These are phyloP conservation scores for Heliopora coerulea DNA, from an alignment of 92 coral and sea anemone genomes.

Conservation along the genomic window DNA sequence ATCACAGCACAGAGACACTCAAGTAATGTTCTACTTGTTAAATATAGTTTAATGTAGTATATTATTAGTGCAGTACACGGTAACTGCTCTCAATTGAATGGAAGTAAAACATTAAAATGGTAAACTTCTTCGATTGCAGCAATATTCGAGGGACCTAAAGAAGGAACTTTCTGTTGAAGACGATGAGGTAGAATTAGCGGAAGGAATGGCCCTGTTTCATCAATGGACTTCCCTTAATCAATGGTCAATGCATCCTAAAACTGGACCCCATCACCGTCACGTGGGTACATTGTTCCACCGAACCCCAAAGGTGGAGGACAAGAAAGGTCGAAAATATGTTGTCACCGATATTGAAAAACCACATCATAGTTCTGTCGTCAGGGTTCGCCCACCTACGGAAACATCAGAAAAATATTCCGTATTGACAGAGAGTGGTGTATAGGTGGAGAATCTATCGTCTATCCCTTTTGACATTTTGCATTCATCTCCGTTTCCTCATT, in stretches of 20 bases:
- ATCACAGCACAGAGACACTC: no score
- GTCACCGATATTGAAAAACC: slow-evolving; percentile 25
- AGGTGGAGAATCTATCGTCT: no score
- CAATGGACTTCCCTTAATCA: slow-evolving; percentile 9
- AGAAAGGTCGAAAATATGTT: slow-evolving; percentile 15
- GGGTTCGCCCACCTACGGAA: slow-evolving; percentile 1
- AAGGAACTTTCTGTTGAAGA: slow-evolving; percentile 12
- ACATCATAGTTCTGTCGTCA: slow-evolving; percentile 20
- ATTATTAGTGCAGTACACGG: no score
- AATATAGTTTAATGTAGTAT: no score
- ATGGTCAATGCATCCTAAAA: slow-evolving; percentile 1
- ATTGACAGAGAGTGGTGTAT: slow-evolving; percentile 21
- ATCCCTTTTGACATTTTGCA: no score
- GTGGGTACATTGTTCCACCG: slow-evolving; percentile 6
- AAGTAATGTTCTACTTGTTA: no score
- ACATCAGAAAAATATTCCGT: slow-evolving; percentile 10
- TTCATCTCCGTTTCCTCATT: no score
- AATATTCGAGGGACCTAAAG: not conserved
- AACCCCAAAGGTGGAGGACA: no score
- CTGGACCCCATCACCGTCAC: slow-evolving; percentile 1
- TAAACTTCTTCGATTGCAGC: slow-evolving; percentile 5
- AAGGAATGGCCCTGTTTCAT: not conserved
- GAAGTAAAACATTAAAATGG: no score
- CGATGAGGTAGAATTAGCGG: not conserved
- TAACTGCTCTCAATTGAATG: no score